Conservation (phyloP, 2,888 invertebrate species). For the Tetramorium bicarinatum region DNA sequence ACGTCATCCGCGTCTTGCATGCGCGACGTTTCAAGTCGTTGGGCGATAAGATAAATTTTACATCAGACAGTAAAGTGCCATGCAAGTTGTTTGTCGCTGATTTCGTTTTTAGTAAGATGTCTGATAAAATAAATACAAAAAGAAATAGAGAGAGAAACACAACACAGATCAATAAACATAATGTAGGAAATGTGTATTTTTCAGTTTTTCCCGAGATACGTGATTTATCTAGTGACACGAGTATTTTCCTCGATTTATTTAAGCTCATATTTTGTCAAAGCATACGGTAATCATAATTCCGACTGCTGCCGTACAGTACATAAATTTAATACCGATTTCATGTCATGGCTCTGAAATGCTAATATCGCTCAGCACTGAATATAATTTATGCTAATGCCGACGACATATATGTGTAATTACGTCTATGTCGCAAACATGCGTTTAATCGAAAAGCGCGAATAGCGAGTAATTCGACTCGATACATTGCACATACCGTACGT, state of each 20-base stretch:
- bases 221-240: neutral
- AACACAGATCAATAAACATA: neutral
- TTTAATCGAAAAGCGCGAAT: conserved; percentile 3
- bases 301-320: neutral
- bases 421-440: neutral
- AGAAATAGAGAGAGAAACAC: neutral
- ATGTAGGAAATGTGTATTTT: neutral
- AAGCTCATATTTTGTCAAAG: neutral
- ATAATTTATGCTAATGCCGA: neutral
- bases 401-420: conserved; percentile 1
- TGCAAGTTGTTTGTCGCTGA: neutral
- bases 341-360: neutral
- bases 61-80: conserved; percentile 12
- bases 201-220: neutral
- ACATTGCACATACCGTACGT: neutral
- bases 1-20: conserved; percentile 51
- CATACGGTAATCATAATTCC: neutral
- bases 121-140: neutral
- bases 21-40: conserved; percentile 36
- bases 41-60: conserved; percentile 68
- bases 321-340: conserved; percentile 6
- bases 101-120: conserved; percentile 6
- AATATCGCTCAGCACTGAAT: neutral
- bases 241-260: neutral
- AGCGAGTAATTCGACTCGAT: neutral